These are phyloP conservation scores for Hylomyscus alleni DNA, from an alignment of 2,797 vertebrate genomes.

Conservation along the genomic window DNA sequence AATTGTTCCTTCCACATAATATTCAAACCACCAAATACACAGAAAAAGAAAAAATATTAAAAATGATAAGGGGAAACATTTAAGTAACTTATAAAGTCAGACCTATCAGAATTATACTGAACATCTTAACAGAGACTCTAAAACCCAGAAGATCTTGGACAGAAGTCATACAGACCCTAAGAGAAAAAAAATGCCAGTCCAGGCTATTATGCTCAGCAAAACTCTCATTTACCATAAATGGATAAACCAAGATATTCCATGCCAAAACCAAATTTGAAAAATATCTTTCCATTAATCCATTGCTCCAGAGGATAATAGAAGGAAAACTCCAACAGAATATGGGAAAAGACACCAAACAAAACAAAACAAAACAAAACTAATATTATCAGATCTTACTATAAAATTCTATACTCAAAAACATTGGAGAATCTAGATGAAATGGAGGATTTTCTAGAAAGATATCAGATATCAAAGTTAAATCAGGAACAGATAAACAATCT, in stretches of 20 bases:
- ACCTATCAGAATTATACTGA: not conserved
- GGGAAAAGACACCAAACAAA: not conserved
- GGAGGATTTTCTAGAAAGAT: not conserved
- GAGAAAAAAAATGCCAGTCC: not conserved
- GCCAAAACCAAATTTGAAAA: not conserved
- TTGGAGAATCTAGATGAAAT: not conserved
- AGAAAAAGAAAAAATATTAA: not conserved
- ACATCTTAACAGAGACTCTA: no score
- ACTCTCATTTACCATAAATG: not conserved
- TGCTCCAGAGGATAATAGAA: not conserved
- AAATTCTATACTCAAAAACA: not conserved
- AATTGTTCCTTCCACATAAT: not conserved
- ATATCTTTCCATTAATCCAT: not conserved
- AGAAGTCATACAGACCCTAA: not conserved
- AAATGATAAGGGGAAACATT: not conserved
- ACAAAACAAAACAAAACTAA: no score
- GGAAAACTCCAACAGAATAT: not conserved
- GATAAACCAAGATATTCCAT: not conserved
- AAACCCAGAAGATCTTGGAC: not conserved
- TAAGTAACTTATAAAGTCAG: not conserved
- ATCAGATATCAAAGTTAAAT: not conserved
- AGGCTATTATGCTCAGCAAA: not conserved
- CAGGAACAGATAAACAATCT: not conserved
- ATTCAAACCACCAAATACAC: not conserved
- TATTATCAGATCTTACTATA: not conserved